phyloP scores from a whole-genome alignment of 1,140 invertebrate genomes.

The Leptinotarsa defecta region DNA sequence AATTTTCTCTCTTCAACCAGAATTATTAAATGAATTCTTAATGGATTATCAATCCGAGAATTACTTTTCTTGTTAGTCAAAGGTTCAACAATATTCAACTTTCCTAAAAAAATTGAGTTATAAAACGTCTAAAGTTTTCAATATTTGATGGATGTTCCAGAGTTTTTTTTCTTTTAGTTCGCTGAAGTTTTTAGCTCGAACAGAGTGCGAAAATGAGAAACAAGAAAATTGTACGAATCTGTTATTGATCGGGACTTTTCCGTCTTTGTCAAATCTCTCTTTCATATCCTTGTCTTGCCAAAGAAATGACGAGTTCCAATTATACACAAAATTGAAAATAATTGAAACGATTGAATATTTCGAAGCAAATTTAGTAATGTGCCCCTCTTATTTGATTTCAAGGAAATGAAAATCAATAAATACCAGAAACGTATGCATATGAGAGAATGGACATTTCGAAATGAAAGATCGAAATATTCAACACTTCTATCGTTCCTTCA shows the following conservation, averaged over 20 bases:
- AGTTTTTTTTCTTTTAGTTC: slow-evolving; percentile 18
- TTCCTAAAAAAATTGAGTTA: slow-evolving; percentile 14
- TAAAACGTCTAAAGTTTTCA: slow-evolving; percentile 23
- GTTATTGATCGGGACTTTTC: slow-evolving; percentile 31
- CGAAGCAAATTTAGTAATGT: too few species aligned
- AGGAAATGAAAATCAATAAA: too few species aligned
- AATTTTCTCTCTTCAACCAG: neutral
- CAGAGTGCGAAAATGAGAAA: slow-evolving; percentile 8
- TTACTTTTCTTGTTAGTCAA: slow-evolving; percentile 13
- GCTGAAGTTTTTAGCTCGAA: neutral
- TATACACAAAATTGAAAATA: slow-evolving; percentile 50
- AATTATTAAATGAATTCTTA: slow-evolving; percentile 7
- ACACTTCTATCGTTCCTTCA: too few species aligned
- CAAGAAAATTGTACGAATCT: slow-evolving; percentile 27
- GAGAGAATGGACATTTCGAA: too few species aligned
- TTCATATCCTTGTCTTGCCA: slow-evolving; percentile 27
- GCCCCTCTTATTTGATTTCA: too few species aligned
- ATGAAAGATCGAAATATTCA: too few species aligned
- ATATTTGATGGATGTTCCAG: slow-evolving; percentile 19
- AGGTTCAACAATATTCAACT: slow-evolving; percentile 16
- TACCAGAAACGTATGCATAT: too few species aligned
- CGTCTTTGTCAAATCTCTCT: slow-evolving; percentile 34
- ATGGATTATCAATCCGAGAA: slow-evolving; percentile 14
- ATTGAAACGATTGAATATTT: too few species aligned
- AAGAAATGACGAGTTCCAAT: slow-evolving; percentile 50